phyloP scores from a whole-genome alignment of 2,113 vertebrate genomes.

The Hiodon alosoides region DNA sequence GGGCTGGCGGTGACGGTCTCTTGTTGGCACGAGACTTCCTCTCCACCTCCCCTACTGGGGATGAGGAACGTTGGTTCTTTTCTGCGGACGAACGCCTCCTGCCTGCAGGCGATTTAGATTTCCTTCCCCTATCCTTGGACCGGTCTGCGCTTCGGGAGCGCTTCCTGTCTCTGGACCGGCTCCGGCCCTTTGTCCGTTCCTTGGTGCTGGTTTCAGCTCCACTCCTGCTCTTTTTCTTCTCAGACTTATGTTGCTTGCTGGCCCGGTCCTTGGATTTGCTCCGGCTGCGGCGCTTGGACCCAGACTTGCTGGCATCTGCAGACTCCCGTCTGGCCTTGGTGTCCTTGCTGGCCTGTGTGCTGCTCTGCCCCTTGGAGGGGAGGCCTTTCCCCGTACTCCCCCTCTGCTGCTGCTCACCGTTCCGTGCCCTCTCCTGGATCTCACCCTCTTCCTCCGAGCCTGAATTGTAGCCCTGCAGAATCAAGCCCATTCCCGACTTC shows the following conservation, averaged over 20 bases:
- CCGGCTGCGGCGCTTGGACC: conserved; percentile 73
- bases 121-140: conserved; percentile 20
- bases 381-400: conserved; percentile 61
- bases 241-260: conserved; percentile 14
- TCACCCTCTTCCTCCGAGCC: conserved; percentile 94
- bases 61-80: conserved; percentile 11
- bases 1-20: neutral
- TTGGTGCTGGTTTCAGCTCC: conserved; percentile 8
- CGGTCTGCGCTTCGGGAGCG: conserved; percentile 27
- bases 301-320: conserved; percentile 71
- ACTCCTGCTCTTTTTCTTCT: conserved; percentile 23
- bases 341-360: conserved; percentile 24
- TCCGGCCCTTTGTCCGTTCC: conserved; percentile 19
- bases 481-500: conserved; percentile 96
- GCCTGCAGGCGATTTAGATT: conserved; percentile 30
- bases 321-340: conserved; percentile 78
- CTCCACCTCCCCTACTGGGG: conserved; percentile 11
- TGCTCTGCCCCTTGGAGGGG: conserved; percentile 54
- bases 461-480: conserved; percentile 95
- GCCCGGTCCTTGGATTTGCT: conserved; percentile 27
- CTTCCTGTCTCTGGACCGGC: conserved; percentile 15
- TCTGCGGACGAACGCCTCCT: conserved; percentile 16
- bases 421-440: conserved; percentile 76
- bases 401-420: conserved; percentile 72
- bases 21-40: conserved; percentile 3